phyloP scores from a whole-genome alignment of 2,888 invertebrate genomes.

The Scrobipalpa atriplicella region DNA sequence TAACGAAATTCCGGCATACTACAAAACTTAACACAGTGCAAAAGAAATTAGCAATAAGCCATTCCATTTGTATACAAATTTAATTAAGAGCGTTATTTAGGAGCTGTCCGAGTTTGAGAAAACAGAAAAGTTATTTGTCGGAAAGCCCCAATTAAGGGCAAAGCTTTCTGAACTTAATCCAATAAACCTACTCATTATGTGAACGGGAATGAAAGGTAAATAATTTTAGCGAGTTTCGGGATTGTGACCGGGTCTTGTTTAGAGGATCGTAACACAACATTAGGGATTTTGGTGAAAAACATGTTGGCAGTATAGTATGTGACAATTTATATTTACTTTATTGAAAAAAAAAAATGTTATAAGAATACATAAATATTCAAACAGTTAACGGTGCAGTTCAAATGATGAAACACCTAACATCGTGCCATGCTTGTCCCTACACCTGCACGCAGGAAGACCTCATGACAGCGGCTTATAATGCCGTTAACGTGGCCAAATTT shows the following conservation, averaged over 20 bases:
- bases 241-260: not conserved
- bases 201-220: conserved; percentile 78
- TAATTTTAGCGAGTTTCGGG: conserved; percentile 64
- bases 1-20: not conserved
- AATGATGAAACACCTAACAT: no score
- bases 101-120: conserved; percentile 78
- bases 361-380: no score
- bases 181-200: conserved; percentile 81
- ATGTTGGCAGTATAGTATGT: no score
- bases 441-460: no score
- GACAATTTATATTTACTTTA: no score
- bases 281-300: not conserved
- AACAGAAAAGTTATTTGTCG: conserved; percentile 80
- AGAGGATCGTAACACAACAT: not conserved
- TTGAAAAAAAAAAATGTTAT: no score
- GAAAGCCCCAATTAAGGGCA: conserved; percentile 80
- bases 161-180: conserved; percentile 81
- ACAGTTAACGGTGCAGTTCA: no score
- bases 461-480: no score
- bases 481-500: no score
- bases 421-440: no score
- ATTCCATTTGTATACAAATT: conserved; percentile 65
- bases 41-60: conserved; percentile 54
- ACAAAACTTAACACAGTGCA: conserved; percentile 36
- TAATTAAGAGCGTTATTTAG: conserved; percentile 77